These are phyloP conservation scores for Abramis brama DNA, from an alignment of 2,113 vertebrate species.

Conservation along the genomic window DNA sequence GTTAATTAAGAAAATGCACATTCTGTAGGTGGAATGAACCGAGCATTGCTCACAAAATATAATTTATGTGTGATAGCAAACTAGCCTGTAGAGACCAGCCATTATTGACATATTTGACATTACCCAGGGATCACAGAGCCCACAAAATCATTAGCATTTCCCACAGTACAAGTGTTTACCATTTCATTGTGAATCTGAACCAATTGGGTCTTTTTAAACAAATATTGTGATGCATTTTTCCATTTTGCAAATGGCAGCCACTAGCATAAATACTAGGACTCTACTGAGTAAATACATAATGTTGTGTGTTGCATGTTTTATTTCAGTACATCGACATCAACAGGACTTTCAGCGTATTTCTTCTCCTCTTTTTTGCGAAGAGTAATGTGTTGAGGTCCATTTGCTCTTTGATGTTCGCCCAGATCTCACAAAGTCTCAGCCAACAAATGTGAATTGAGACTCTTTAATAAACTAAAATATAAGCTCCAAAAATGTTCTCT, in stretches of 20 bases:
- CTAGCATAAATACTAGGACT: background rate
- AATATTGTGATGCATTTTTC: background rate
- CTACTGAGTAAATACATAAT: background rate
- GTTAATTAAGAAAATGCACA: conserved; percentile 50
- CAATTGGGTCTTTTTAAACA: background rate
- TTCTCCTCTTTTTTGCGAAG: background rate
- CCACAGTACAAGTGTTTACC: background rate
- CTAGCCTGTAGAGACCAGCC: background rate
- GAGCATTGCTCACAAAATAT: background rate
- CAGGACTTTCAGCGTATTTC: background rate
- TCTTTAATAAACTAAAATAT: conserved; percentile 22
- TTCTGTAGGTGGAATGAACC: conserved; percentile 30
- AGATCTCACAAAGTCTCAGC: background rate
- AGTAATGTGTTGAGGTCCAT: background rate
- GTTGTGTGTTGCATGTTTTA: background rate
- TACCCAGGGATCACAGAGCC: background rate
- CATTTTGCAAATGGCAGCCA: background rate
- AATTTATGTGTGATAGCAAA: background rate
- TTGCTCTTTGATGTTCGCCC: background rate
- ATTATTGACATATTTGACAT: conserved; percentile 17
- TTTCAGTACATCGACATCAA: background rate
- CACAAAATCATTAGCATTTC: conserved; percentile 1
- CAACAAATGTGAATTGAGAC: conserved; percentile 29
- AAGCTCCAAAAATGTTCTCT: background rate
- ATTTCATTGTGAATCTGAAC: background rate